Evolutionary conservation across 2,888 invertebrate genomes (phyloP).

Genomic region (Yponomeuta cagnagella): DNA sequence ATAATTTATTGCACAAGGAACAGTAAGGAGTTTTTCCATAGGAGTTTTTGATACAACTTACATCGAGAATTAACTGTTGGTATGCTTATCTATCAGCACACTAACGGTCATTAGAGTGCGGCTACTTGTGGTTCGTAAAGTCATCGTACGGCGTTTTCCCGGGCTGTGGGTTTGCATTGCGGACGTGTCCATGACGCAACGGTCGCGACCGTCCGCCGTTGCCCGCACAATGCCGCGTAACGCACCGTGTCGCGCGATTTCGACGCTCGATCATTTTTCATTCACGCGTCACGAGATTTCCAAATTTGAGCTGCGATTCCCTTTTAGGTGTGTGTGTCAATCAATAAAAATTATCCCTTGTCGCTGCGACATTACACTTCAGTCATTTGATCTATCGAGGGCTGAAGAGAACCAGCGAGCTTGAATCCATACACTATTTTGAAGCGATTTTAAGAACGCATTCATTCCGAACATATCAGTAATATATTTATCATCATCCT

Average conservation of each 20-base stretch:
- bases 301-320: constrained; percentile 32
- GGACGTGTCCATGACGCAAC: constrained; percentile 61
- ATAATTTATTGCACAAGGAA: too few relatives aligned
- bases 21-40: too few relatives aligned
- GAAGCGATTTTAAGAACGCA: neutral
- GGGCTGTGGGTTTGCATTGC: constrained; percentile 14
- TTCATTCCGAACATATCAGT: neutral
- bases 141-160: neutral
- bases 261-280: constrained; percentile 70
- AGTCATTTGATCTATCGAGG: neutral
- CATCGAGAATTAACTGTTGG: too few relatives aligned
- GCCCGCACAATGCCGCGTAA: constrained; percentile 67
- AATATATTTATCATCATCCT: constrained; percentile 8
- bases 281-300: constrained; percentile 30
- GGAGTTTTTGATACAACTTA: too few relatives aligned
- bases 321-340: constrained; percentile 32
- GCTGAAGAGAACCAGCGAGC: neutral
- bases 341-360: neutral
- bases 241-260: constrained; percentile 70
- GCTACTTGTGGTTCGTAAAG: neutral
- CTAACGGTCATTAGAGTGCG: neutral
- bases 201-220: constrained; percentile 57
- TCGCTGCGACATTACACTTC: neutral
- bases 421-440: too few relatives aligned
- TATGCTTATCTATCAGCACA: too few relatives aligned